These are phyloP conservation scores for Temnothorax nylanderi DNA, from an alignment of 1,140 invertebrate species.

Conservation along the genomic window DNA sequence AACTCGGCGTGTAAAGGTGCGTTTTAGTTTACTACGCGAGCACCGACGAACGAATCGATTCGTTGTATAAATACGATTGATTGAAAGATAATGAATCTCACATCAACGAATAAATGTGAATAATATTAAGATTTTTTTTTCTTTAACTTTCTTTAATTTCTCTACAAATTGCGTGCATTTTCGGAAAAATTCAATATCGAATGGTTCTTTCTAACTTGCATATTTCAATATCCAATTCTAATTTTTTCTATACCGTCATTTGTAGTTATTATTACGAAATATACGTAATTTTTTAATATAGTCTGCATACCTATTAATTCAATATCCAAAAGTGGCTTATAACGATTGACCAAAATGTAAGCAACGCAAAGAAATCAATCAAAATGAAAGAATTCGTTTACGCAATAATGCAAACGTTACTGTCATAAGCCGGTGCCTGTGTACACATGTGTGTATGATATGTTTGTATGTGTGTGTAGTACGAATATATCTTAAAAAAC, in stretches of 20 bases:
- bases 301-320: neutral
- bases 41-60: slow-evolving; percentile 25
- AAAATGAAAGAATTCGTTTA: neutral
- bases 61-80: slow-evolving; percentile 10
- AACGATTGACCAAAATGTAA: neutral
- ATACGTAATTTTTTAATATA: neutral
- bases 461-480: neutral
- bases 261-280: neutral
- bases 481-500: neutral
- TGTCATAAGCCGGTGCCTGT: neutral
- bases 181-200: neutral
- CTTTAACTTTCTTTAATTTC: neutral
- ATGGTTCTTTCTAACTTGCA: neutral
- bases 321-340: neutral
- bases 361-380: neutral
- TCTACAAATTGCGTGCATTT: neutral
- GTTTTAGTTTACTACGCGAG: slow-evolving; percentile 22
- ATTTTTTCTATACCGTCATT: neutral
- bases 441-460: neutral
- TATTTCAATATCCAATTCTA: neutral
- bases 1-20: slow-evolving; percentile 40
- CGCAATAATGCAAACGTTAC: neutral
- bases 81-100: slow-evolving; percentile 5
- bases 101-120: neutral
- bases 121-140: neutral